A percentile compares a stretch with the other conserved stretches of the same genome.
Evolutionary conservation across 37 sponge, comb jelly and placozoan species (phyloP).

Genomic region (Halisarca cf. caerulea): DNA sequence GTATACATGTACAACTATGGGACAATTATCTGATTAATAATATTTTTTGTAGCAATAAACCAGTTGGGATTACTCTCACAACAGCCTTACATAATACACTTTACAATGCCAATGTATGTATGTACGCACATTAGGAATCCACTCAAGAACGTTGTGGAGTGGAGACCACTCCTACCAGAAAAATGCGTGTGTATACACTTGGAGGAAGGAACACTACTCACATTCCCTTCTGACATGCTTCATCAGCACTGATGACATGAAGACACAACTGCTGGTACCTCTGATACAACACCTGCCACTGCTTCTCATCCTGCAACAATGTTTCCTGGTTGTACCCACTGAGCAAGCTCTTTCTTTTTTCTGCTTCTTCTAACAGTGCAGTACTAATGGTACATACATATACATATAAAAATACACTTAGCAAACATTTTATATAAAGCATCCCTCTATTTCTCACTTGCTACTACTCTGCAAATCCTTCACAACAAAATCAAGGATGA

Average conservation of each 20-base stretch:
- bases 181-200: no score
- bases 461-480: not conserved
- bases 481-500: not conserved
- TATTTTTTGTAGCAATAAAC: no score
- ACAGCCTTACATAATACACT: no score
- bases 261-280: not conserved
- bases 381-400: not conserved
- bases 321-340: not conserved
- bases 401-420: no score
- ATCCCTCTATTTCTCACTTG: not conserved
- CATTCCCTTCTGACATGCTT: not conserved
- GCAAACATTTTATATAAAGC: not conserved
- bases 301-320: not conserved
- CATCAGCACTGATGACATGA: not conserved
- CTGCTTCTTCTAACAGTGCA: not conserved
- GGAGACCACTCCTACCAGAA: no score
- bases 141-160: no score
- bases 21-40: no score
- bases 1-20: not conserved
- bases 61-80: no score
- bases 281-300: not conserved
- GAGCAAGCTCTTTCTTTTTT: not conserved
- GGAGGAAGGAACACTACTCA: no score
- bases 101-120: no score
- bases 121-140: no score